Conservation (phyloP, 2,888 invertebrate genomes). For the Ptychoptera albimana region DNA sequence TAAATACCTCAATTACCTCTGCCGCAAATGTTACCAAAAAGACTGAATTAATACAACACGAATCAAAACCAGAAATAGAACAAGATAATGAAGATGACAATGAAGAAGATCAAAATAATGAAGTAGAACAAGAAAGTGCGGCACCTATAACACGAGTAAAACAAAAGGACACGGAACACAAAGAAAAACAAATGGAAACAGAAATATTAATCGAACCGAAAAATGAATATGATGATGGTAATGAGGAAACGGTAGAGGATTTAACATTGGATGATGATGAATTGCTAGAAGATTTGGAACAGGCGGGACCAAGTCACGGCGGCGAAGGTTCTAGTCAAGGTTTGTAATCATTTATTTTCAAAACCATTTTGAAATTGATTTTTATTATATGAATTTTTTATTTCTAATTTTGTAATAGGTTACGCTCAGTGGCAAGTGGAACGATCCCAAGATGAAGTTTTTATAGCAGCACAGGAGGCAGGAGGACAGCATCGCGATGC, state of each 20-base stretch:
- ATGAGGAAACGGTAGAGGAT: slow-evolving; percentile 64
- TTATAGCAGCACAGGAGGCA: slow-evolving; percentile 66
- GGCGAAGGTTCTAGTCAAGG: slow-evolving; percentile 57
- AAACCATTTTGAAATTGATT: background rate
- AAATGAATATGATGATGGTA: slow-evolving; percentile 55
- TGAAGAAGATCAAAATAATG: slow-evolving; percentile 15
- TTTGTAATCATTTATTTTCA: slow-evolving; percentile 19
- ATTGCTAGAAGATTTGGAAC: slow-evolving; percentile 53
- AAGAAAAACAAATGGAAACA: slow-evolving; percentile 14
- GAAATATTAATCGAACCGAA: slow-evolving; percentile 45
- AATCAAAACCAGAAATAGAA: slow-evolving; percentile 21
- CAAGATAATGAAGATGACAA: slow-evolving; percentile 21
- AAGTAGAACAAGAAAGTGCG: slow-evolving; percentile 9
- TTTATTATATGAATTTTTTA: slow-evolving; percentile 7
- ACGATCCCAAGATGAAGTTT: slow-evolving; percentile 71
- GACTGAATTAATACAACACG: slow-evolving; percentile 25
- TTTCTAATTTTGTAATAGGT: slow-evolving; percentile 44
- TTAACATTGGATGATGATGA: slow-evolving; percentile 70
- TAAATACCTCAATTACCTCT: slow-evolving; percentile 14
- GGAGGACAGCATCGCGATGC: slow-evolving; percentile 60
- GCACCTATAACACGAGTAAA: slow-evolving; percentile 9
- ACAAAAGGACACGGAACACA: slow-evolving; percentile 5
- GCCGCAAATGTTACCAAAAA: slow-evolving; percentile 29
- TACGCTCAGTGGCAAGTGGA: slow-evolving; percentile 75
- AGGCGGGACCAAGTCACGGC: slow-evolving; percentile 51